Evolutionary conservation across 2,113 vertebrate species (phyloP), one percentile per base, ranked within the genome.

Genomic region (Oreochromis spilurus): DNA sequence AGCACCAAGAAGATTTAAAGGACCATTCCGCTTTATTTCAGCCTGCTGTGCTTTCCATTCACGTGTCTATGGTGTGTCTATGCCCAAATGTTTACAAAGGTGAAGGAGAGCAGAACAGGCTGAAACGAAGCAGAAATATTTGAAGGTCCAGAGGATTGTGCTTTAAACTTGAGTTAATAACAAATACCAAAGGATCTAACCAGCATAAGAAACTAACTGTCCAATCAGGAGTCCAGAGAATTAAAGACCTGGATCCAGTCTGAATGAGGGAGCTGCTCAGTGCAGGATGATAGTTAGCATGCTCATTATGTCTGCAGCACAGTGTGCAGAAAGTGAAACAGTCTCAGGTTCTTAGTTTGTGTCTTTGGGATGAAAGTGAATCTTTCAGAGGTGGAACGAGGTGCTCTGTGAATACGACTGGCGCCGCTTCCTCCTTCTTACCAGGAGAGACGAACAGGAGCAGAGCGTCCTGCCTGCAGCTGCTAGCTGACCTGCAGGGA

Each of bases 381-480:
- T 48, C 43, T 50, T 34, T 34, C 45, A 77, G 9, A 77, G 26
- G 72, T 77, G 45, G 26, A 50, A 77, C 17, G 1, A 34, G 45
- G 45, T 40, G 34, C 14, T 80, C n/a, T 80, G 53, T 80, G 53
- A 80, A 80, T 80, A 80, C 53, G 6, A 57, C 53, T 38, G 14
- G 52, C 21, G 5, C 54, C 4, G 6, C 85, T 87, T 87, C 67
- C 34, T 65, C 45, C 34, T 60, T 78, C 85, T 87, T 83, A 87
- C 85, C 85, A 45, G 81, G 36, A 55, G 65, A 86, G 72, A 77
- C 3, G 82, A 62, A 57, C 29, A 0, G 81, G 14, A 87, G 62
- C 58, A n/a, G 45, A 31, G 9, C 45, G 52, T 53, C 85, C 79
- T 57, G 82, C 45, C 43, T 31, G 45, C 43, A 4, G 82, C 75